These are phyloP conservation scores for Okamejei kenojei DNA, from an alignment of 2,797 vertebrate genomes.

Conservation along the genomic window DNA sequence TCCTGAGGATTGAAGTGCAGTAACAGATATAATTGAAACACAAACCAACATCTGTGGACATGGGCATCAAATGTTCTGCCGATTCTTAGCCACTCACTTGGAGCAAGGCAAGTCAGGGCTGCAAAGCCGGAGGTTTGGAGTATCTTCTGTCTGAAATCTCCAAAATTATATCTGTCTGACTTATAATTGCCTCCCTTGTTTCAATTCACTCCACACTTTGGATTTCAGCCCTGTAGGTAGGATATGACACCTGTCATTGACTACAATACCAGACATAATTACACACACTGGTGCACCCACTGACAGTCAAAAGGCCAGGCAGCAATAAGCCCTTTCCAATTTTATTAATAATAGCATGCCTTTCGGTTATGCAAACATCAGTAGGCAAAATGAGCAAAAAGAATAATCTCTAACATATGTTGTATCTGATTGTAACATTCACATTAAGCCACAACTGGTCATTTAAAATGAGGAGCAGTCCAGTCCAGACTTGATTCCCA, in stretches of 20 bases:
- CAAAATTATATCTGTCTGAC: conserved; percentile 16
- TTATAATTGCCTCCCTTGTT: conserved; percentile 34
- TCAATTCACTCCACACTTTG: conserved; percentile 21
- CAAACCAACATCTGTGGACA: not conserved
- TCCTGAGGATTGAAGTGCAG: not conserved
- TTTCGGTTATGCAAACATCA: not conserved
- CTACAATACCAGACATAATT: conserved; percentile 14
- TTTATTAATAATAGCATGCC: not conserved
- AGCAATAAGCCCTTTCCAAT: not conserved
- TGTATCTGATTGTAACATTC: not conserved
- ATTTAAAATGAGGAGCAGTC: not conserved
- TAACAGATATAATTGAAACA: not conserved
- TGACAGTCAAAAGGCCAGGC: not conserved
- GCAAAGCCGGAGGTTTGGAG: not conserved
- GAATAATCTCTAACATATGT: not conserved
- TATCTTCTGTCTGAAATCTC: not conserved
- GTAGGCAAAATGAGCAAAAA: not conserved
- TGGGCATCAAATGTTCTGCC: not conserved
- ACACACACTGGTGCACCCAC: conserved; percentile 13
- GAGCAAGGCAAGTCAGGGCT: not conserved
- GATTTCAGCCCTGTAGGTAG: conserved; percentile 24
- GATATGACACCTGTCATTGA: conserved; percentile 23
- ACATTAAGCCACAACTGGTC: not conserved
- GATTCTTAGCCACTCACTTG: not conserved
- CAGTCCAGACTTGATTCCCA: not conserved